phyloP scores from a whole-genome alignment of 2,113 vertebrate species.

The Thymallus thymallus region DNA sequence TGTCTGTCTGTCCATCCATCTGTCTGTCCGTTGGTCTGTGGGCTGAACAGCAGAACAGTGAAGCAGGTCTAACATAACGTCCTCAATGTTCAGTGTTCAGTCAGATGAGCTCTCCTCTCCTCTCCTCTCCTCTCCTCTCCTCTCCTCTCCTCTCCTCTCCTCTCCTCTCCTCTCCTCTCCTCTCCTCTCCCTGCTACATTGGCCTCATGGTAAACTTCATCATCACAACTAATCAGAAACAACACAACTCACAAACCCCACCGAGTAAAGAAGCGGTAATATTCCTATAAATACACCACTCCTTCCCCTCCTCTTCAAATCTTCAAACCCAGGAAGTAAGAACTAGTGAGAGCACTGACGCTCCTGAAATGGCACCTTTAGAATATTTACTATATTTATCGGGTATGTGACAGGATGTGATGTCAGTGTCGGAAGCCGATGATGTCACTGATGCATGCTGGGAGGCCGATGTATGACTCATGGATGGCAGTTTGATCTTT shows the following conservation, averaged over 20 bases:
- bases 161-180: too few relatives aligned
- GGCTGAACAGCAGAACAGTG: too few relatives aligned
- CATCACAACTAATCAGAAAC: constrained; percentile 47
- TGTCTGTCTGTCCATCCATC: too few relatives aligned
- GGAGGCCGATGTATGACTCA: constrained; percentile 65
- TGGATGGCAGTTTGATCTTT: constrained; percentile 64
- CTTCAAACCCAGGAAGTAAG: background rate
- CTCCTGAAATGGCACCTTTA: too few relatives aligned
- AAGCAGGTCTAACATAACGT: too few relatives aligned
- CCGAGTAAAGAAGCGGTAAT: constrained; percentile 68
- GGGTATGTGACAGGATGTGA: constrained; percentile 46
- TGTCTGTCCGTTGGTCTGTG: constrained; percentile 8
- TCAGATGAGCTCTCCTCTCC: too few relatives aligned
- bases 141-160: constrained; percentile 8
- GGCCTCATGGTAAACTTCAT: background rate
- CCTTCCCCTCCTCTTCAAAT: constrained; percentile 36
- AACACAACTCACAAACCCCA: constrained; percentile 66
- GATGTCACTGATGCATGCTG: constrained; percentile 60
- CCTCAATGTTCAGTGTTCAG: too few relatives aligned
- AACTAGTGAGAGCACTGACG: too few relatives aligned
- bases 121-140: too few relatives aligned
- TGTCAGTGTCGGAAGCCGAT: constrained; percentile 63
- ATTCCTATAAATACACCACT: constrained; percentile 67
- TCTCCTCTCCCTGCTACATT: background rate
- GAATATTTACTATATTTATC: constrained; percentile 61